Evolutionary conservation across 2,113 vertebrate species (phyloP), one percentile per base, ranked within the genome.

Genomic region (Upupa epops): DNA sequence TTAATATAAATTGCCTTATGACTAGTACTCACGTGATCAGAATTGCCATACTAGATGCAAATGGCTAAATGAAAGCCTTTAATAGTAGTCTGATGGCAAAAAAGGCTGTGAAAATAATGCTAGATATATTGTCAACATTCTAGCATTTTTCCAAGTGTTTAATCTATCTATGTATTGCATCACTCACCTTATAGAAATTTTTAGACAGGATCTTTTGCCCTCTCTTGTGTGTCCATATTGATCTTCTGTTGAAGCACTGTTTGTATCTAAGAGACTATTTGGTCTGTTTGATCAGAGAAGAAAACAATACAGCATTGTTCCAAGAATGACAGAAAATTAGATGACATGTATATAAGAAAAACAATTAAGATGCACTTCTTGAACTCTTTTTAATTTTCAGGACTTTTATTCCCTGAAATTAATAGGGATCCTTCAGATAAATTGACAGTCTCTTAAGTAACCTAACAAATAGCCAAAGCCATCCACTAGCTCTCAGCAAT

Each of bases 11-110:
- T 82, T 95, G 76, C 26, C 66, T 76, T 72, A 81, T 84, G 51
- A 75, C 69, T 81, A 37, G 54, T 56, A 84, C 73, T 46, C 83
- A 65, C 78, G 63, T 10, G 37, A 83, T 85, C 72, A 73, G 55
- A 92, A 59, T 37, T 78, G 70, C 45, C 49, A 40, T 78, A 68
- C 56, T 74, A 83, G 89, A 86, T 86, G 37, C 42, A 93, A 61
- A 94, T 74, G 90, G 73, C 86, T 65, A 88, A 75, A 93, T 78
- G 9, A 75, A 88, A 70, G 63, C 28, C 49, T 90, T 82, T 82
- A 59, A 51, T 84, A 18, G 36, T 34, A 75, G 37, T 88, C 66
- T 58, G 73, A 88, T 66, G 54, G 18, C 31, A 75, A 92, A 80
- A 51, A 48, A 7, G 5, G 8, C 36, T 79, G 22, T 60, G 77